Base-by-base conservation (phyloP, 2,797 vertebrate species). In the Poliocrania exsul region DNA sequence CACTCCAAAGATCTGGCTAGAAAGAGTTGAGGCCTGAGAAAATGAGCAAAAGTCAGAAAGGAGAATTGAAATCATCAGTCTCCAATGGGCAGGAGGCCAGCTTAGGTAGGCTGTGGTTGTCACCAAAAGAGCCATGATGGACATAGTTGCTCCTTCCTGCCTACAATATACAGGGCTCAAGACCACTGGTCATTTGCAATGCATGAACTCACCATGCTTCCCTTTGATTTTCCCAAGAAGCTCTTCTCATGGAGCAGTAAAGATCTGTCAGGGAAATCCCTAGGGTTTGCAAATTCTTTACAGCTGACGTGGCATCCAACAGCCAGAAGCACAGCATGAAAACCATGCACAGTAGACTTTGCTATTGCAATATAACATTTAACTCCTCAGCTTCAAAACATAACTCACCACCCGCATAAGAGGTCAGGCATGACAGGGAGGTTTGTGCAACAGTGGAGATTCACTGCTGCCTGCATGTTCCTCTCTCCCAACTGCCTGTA, bases 1-100 rank as follows among this genome's bases (percentile, higher is more conserved):
- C 29, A 56, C 49, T 53, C 50, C 37, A 29, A 81, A 70, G 73
- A 94, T 92, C 51, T 67, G 50, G 54, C 81, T 90, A 47, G 16
- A 61, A 51, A 38, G 16, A 54, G 14, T 4, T 82, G 89, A 91
- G 64, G 37, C 58, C 65, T 75, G 24, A 88, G 67, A 56, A 91
- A 96, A 86, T 70, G 51, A 83, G 44, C 19, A 81, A 81, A 88
- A 66, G 42, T 84, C 31, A 28, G 56, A 88, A 61, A 60, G 18
- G 29, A 79, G 61, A 90, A 96, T 79, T 93, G 26, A 92, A 71
- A 46, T 93, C 79, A 94, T 79, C 79, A 44, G 67, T 62, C 62
- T 83, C 66, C 83, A 86, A 90, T 10, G 31, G 46, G 64, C 29
- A n/a, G 46, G 81, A 86, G 57, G 19, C 15, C 61, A 60, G 13